A percentile compares a stretch with the other conserved stretches of the same genome.
phyloP scores from a whole-genome alignment of 2,113 vertebrate genomes.

The Pteronura brasiliensis region DNA sequence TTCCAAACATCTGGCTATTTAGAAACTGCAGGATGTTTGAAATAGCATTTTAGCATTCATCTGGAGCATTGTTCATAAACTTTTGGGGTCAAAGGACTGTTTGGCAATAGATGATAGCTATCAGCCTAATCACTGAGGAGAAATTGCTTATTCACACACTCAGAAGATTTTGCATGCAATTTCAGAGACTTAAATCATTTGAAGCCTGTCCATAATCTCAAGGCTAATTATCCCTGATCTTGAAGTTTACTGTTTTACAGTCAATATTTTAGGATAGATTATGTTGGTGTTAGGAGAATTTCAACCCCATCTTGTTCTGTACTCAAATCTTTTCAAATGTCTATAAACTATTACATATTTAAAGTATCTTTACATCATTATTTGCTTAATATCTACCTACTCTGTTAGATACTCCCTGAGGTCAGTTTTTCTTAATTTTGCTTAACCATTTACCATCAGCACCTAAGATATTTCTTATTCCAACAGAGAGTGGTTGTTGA shows the following conservation, averaged over 20 bases:
- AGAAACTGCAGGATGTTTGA: background rate
- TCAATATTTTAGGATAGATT: background rate
- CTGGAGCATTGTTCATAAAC: background rate
- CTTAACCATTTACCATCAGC: background rate
- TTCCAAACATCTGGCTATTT: conserved; percentile 54
- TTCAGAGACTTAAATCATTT: background rate
- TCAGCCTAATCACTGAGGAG: background rate
- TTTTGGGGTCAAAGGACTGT: background rate
- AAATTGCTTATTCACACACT: background rate
- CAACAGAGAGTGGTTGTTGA: background rate
- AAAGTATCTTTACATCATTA: background rate
- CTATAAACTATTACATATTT: background rate
- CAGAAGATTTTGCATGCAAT: background rate
- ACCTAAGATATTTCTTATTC: background rate
- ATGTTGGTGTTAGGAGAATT: background rate
- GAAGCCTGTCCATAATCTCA: background rate
- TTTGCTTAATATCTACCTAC: background rate
- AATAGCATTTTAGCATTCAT: conserved; percentile 27
- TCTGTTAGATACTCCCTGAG: background rate
- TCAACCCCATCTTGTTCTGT: background rate
- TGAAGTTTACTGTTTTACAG: background rate
- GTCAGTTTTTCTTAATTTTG: background rate
- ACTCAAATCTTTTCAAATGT: background rate
- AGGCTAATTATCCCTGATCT: background rate
- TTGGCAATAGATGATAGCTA: background rate